These are phyloP conservation scores for Sebastes iracundus DNA, from an alignment of 2,797 vertebrate species.

Conservation along the genomic window DNA sequence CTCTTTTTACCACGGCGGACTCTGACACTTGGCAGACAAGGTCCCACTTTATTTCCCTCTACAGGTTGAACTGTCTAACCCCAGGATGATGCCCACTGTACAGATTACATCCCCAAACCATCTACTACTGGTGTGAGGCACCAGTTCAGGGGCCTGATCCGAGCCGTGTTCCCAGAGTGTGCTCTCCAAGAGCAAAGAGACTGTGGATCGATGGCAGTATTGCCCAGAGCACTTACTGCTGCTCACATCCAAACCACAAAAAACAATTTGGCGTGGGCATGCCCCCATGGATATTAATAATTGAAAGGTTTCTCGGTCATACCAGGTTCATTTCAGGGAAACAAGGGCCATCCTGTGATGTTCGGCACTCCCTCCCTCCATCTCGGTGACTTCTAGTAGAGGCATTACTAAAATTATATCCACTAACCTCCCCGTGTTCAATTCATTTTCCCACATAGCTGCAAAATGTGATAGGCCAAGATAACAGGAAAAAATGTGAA, in stretches of 20 bases:
- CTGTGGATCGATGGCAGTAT: slow-evolving; percentile 61
- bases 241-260: slow-evolving; percentile 59
- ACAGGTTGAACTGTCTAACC: slow-evolving; percentile 52
- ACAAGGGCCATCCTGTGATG: slow-evolving; percentile 44
- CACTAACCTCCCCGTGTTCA: slow-evolving; percentile 32
- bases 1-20: slow-evolving; percentile 31
- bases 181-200: slow-evolving; percentile 39
- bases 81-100: slow-evolving; percentile 44
- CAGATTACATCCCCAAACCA: slow-evolving; percentile 67
- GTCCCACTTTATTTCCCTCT: slow-evolving; percentile 36
- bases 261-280: slow-evolving; percentile 62
- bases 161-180: slow-evolving; percentile 16
- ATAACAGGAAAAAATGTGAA: slow-evolving; percentile 38
- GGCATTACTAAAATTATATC: slow-evolving; percentile 35
- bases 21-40: slow-evolving; percentile 41
- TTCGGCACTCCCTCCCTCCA: slow-evolving; percentile 21
- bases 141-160: slow-evolving; percentile 38
- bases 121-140: slow-evolving; percentile 35
- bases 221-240: slow-evolving; percentile 50
- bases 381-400: slow-evolving; percentile 2
- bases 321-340: slow-evolving; percentile 69
- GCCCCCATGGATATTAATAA: slow-evolving; percentile 76
- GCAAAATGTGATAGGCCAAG: slow-evolving; percentile 50
- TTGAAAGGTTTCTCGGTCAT: slow-evolving; percentile 72
- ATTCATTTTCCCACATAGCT: slow-evolving; percentile 47